Percentiles rank a stretch among this genome's conserved stretches.
Evolutionary conservation across 2,797 vertebrate species (phyloP).

Genomic region (Melanotaenia pygmaea): DNA sequence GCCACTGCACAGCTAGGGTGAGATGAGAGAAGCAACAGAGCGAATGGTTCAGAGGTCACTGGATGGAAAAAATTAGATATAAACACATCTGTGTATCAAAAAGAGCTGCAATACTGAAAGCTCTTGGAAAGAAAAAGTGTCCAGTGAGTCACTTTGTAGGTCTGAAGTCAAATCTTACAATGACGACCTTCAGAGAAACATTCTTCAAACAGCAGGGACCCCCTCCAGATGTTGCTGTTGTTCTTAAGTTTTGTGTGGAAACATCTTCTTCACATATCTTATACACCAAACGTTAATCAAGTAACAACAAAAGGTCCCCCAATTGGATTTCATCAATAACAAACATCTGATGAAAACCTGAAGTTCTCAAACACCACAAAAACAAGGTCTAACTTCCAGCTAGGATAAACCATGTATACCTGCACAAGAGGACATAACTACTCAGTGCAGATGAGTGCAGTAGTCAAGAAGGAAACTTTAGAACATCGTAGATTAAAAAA

Average conservation of each 20-base stretch:
- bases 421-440: not conserved
- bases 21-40: slow-evolving; percentile 46
- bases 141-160: slow-evolving; percentile 14
- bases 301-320: not conserved
- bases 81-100: slow-evolving; percentile 30
- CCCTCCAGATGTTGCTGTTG: not conserved
- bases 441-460: not conserved
- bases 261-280: not conserved
- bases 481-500: not conserved
- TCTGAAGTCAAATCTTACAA: slow-evolving; percentile 33
- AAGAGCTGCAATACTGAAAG: slow-evolving; percentile 11
- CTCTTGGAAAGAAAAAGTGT: not conserved
- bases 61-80: slow-evolving; percentile 36
- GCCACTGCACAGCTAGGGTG: slow-evolving; percentile 54
- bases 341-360: not conserved
- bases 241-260: not conserved
- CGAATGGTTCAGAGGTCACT: slow-evolving; percentile 55
- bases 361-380: not conserved
- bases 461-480: not conserved
- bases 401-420: not conserved
- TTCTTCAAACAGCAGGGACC: not conserved
- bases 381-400: not conserved
- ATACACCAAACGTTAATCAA: not conserved
- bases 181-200: slow-evolving; percentile 1
- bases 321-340: not conserved